These are phyloP conservation scores for Passerina amoena DNA, from an alignment of 2,113 vertebrate species.

Conservation along the genomic window DNA sequence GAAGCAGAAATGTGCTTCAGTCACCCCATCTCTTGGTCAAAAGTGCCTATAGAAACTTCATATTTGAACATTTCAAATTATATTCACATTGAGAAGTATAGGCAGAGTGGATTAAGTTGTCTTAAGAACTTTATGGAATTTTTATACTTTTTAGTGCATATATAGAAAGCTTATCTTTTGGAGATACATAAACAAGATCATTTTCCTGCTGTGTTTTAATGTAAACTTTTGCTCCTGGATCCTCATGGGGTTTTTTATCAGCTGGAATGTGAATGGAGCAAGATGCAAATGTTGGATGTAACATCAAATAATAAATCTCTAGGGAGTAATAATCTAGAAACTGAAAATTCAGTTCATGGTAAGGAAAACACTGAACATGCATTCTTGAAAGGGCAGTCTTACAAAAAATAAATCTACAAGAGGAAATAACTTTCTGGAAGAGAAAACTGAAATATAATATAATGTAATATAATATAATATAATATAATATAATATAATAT, in stretches of 20 bases:
- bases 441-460: constrained; percentile 62
- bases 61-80: neutral
- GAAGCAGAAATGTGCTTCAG: neutral
- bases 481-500: no score
- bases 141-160: neutral
- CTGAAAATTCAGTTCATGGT: constrained; percentile 33
- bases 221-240: neutral
- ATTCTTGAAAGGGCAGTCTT: constrained; percentile 62
- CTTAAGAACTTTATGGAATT: neutral
- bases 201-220: neutral
- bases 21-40: neutral
- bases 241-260: constrained; percentile 11
- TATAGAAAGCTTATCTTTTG: neutral
- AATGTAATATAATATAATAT: no score
- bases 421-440: constrained; percentile 72
- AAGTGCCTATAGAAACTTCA: neutral
- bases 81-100: neutral
- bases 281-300: constrained; percentile 51
- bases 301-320: neutral
- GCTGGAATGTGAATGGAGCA: constrained; percentile 76
- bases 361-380: neutral
- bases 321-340: neutral
- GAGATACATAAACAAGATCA: neutral
- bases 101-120: neutral
- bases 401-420: constrained; percentile 71